Conservation (phyloP, 1,140 invertebrate species). For the Zophobas atratus region DNA sequence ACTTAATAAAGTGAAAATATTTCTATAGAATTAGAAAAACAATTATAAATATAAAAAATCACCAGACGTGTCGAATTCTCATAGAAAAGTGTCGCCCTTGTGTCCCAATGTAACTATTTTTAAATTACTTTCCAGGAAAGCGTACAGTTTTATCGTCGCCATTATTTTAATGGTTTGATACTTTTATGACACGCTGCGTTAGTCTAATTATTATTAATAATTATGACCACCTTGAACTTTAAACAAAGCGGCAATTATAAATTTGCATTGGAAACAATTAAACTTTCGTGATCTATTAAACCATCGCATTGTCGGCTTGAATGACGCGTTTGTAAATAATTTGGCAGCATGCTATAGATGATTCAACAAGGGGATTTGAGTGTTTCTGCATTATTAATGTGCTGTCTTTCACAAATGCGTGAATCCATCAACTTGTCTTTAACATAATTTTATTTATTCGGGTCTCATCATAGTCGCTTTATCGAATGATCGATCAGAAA, state of each 20-base stretch:
- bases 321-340: slow-evolving; percentile 2
- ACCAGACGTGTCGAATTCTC: too few species aligned
- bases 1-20: too few species aligned
- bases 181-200: slow-evolving; percentile 3
- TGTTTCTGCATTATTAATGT: slow-evolving; percentile 33
- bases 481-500: slow-evolving; percentile 25
- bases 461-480: background rate
- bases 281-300: slow-evolving; percentile 19
- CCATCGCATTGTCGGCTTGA: background rate
- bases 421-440: slow-evolving; percentile 33
- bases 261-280: slow-evolving; percentile 34
- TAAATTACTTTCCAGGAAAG: too few species aligned
- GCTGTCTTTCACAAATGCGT: slow-evolving; percentile 29
- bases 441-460: slow-evolving; percentile 20
- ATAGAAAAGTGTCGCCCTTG: too few species aligned
- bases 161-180: slow-evolving; percentile 1
- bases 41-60: too few species aligned
- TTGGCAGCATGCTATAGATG: background rate
- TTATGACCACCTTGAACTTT: slow-evolving; percentile 31
- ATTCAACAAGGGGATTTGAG: slow-evolving; percentile 13
- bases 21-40: too few species aligned
- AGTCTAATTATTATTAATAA: slow-evolving; percentile 14
- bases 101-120: too few species aligned
- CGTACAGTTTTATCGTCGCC: background rate
- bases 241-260: slow-evolving; percentile 8